These are phyloP conservation scores for Zele albiditarsus DNA, from an alignment of 2,888 invertebrate species.

Conservation along the genomic window DNA sequence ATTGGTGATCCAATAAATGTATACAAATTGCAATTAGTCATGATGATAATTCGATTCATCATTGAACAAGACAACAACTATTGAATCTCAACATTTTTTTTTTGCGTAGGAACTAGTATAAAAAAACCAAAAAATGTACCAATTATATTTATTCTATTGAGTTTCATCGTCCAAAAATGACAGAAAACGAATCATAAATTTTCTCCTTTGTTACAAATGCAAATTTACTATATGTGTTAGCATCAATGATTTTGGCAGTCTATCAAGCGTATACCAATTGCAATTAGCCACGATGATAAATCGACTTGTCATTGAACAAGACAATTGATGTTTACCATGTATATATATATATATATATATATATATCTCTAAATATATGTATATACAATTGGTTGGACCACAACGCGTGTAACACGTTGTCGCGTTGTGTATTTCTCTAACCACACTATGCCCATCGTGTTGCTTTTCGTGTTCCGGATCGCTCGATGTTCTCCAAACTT, in stretches of 20 bases:
- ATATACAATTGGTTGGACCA: constrained; percentile 18
- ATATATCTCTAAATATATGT: not conserved
- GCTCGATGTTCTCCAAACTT: not conserved
- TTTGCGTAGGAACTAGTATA: no score
- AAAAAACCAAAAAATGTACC: no score
- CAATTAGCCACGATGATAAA: constrained; percentile 3
- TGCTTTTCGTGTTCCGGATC: not conserved
- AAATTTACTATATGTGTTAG: not conserved
- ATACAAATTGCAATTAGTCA: not conserved
- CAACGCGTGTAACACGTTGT: constrained; percentile 40
- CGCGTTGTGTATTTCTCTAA: constrained; percentile 18
- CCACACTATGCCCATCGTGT: constrained; percentile 17
- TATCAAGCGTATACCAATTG: not conserved
- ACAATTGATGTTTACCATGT: constrained; percentile 17
- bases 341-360: not conserved
- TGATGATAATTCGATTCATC: not conserved
- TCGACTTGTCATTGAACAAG: constrained; percentile 30
- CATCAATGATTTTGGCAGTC: not conserved
- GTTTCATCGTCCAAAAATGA: no score
- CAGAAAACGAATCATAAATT: no score
- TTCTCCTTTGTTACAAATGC: not conserved
- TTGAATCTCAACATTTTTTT: no score
- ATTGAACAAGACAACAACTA: no score
- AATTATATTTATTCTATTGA: no score
- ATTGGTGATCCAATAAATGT: not conserved